phyloP scores from a whole-genome alignment of 2,888 invertebrate genomes.

The Cistogaster globosa region DNA sequence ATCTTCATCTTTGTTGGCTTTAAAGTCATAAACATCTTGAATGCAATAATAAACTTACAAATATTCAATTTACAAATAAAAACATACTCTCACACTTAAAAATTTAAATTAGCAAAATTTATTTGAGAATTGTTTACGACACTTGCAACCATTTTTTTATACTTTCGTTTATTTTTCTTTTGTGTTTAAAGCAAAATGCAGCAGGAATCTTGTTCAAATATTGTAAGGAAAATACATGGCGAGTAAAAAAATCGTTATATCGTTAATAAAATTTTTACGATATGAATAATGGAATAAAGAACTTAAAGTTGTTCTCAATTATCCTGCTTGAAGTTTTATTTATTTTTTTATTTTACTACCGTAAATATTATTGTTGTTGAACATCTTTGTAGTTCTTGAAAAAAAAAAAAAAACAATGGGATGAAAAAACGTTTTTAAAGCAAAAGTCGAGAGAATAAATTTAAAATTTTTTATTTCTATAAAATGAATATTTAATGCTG shows the following conservation, averaged over 20 bases:
- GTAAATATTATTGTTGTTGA: not conserved
- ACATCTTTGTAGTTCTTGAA: not conserved
- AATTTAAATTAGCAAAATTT: conserved; percentile 37
- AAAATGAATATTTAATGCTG: not conserved
- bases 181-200: no score
- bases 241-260: conserved; percentile 5
- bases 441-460: not conserved
- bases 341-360: not conserved
- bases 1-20: not conserved
- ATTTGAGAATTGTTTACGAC: conserved; percentile 31
- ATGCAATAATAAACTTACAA: conserved; percentile 22
- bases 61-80: conserved; percentile 42
- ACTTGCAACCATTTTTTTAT: conserved; percentile 24
- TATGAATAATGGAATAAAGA: conserved; percentile 27
- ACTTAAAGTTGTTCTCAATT: conserved; percentile 15
- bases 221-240: no score
- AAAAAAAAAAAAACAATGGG: no score
- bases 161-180: no score
- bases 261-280: conserved; percentile 32
- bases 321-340: not conserved
- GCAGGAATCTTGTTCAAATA: no score
- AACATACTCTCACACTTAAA: conserved; percentile 26
- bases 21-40: not conserved
- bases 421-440: not conserved
- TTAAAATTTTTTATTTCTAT: not conserved